Conservation (phyloP, 2,113 vertebrate genomes). For the Puntigrus tetrazona region DNA sequence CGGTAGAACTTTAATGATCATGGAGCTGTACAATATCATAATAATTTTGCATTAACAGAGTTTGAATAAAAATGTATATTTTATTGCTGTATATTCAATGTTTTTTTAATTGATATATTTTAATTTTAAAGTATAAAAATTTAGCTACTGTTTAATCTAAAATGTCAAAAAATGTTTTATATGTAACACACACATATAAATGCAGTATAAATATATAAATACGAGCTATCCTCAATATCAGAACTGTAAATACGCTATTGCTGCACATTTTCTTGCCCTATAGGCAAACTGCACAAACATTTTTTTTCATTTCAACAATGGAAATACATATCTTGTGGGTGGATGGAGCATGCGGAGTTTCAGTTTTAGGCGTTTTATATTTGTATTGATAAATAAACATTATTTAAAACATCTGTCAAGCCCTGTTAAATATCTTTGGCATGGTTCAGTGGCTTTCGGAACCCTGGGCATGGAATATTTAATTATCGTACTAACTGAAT, state of each 20-base stretch:
- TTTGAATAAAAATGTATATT: background rate
- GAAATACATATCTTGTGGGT: background rate
- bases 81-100: background rate
- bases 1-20: background rate
- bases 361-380: constrained; percentile 69
- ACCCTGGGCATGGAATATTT: constrained; percentile 81
- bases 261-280: background rate
- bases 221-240: background rate
- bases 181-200: too few relatives aligned
- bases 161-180: too few relatives aligned
- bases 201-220: too few relatives aligned
- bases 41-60: background rate
- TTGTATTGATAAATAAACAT: constrained; percentile 82
- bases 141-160: background rate
- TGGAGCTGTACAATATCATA: background rate
- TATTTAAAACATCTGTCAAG: constrained; percentile 81
- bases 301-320: background rate
- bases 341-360: constrained; percentile 48
- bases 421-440: constrained; percentile 72
- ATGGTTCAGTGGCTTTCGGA: constrained; percentile 74
- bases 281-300: background rate
- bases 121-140: background rate
- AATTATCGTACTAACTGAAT: constrained; percentile 79
- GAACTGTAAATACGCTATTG: background rate
- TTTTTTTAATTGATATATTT: background rate